Base-by-base conservation (phyloP, 2,888 invertebrate genomes). In the Portevinia maculata region DNA sequence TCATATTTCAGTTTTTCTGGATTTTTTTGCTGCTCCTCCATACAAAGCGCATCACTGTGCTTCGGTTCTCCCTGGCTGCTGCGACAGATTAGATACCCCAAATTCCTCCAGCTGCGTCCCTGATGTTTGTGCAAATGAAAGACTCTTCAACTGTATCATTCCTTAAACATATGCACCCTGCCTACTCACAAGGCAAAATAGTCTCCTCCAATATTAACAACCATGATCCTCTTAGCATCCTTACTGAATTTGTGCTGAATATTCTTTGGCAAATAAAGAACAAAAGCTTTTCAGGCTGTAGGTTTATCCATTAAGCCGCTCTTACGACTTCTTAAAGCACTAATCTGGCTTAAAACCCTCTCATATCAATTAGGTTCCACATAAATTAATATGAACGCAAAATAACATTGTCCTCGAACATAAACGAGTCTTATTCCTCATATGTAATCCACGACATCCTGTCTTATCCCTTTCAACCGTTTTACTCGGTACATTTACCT, bases 341-440 rank as follows among this genome's bases (percentile, higher is more conserved):
- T 64, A 37, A 55, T 41, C 46, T 50, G 37, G 8, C 19, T 55
- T 62, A 15, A 41, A 62, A 41, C 62, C 32, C 34, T 28, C 30
- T 44, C 32, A 41, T 59, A 41, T 50, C 65, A 74, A 74, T 65
- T 67, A 74, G 52, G 37, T 5, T 30, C 9, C 44, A 59, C 37
- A 32, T 15, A 32, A 32, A 57, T 53, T 32, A 37, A 19, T n/a
- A 57, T 55, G 30, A 73, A 55, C 55, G 34, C 48, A 37, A 32
- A 19, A 13, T 39, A 19, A 32, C 57, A 41, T 65, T 57, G 50
- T 57, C 34, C 57, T 52, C 24, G 30, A 50, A 41, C 57, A 57
- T 59, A 65, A 57, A 24, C 24, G 24, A 24, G 57, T 65, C 65
- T 74, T 74, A 74, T 32, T 32, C 17, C 9, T 9, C 57, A 39